These are phyloP conservation scores for Apotomis betuletana DNA, from an alignment of 2,888 invertebrate genomes.

Conservation along the genomic window DNA sequence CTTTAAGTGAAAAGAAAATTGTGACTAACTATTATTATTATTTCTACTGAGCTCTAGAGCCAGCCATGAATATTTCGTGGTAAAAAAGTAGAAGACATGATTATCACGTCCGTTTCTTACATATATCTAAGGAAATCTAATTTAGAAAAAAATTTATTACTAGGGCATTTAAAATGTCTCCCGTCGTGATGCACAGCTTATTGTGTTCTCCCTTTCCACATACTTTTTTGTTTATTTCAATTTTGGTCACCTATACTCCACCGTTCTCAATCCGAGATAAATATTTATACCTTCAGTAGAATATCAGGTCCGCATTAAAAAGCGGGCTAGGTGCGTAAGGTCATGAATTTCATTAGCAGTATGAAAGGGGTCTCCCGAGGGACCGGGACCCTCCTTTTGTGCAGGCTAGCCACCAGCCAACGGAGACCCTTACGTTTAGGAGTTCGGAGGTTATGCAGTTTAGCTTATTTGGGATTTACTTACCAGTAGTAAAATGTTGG, in stretches of 20 bases:
- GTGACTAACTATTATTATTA: no score
- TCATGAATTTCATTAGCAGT: slow-evolving; percentile 72
- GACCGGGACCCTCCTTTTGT: slow-evolving; percentile 50
- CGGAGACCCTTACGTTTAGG: slow-evolving; percentile 11
- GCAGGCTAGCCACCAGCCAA: slow-evolving; percentile 16
- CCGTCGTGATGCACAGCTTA: no score
- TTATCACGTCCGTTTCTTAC: no score
- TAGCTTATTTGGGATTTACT: neutral
- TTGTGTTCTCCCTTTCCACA: no score
- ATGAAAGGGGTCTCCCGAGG: slow-evolving; percentile 60
- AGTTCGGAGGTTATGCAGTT: slow-evolving; percentile 3
- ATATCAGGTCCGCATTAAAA: slow-evolving; percentile 15
- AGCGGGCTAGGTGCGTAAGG: slow-evolving; percentile 48
- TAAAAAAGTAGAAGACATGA: no score
- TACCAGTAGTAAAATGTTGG: neutral
- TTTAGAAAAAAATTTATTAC: no score
- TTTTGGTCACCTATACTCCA: neutral
- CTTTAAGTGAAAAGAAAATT: no score
- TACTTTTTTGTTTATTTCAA: no score
- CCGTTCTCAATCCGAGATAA: neutral
- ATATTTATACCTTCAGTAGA: neutral
- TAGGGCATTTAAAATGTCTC: no score
- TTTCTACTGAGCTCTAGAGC: no score
- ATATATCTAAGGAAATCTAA: no score
- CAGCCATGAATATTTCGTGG: no score